Evolutionary conservation across 2,797 vertebrate species (phyloP).

Genomic region (Sebastes hubbsi): DNA sequence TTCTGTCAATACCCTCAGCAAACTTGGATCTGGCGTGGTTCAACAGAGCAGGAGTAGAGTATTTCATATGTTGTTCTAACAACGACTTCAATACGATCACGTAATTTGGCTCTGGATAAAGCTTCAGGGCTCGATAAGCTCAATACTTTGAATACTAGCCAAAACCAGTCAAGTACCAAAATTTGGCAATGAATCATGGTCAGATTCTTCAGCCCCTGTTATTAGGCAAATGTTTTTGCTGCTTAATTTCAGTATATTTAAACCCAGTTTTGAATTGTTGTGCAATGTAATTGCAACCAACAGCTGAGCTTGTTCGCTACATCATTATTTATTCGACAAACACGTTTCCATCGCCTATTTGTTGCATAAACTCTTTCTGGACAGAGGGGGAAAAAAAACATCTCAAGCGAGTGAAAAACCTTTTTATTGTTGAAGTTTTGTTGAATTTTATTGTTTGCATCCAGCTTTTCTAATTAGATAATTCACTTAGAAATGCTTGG

Average conservation of each 20-base stretch:
- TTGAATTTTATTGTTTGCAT: neutral
- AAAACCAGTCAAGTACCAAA: neutral
- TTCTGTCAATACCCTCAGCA: slow-evolving; percentile 30
- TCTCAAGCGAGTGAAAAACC: neutral
- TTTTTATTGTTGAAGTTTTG: neutral
- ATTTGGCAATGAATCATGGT: neutral
- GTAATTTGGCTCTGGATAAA: neutral
- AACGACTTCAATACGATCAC: neutral
- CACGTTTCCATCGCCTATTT: neutral
- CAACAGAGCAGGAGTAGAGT: neutral
- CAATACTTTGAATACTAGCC: neutral
- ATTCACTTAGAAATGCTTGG: neutral
- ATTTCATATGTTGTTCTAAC: neutral
- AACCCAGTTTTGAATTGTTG: neutral
- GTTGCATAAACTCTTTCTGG: neutral
- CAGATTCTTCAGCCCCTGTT: neutral
- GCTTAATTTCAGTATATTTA: neutral
- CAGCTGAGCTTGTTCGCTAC: neutral
- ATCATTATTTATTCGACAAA: neutral
- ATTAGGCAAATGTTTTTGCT: too few relatives aligned
- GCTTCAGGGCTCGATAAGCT: neutral
- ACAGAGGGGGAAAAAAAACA: neutral
- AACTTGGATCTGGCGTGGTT: neutral
- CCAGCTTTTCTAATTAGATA: neutral
- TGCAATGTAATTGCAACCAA: neutral